A percentile compares a stretch with the other conserved stretches of the same genome.
Conservation (phyloP, 2,888 invertebrate species). For the Ornithoptera alexandrae region DNA sequence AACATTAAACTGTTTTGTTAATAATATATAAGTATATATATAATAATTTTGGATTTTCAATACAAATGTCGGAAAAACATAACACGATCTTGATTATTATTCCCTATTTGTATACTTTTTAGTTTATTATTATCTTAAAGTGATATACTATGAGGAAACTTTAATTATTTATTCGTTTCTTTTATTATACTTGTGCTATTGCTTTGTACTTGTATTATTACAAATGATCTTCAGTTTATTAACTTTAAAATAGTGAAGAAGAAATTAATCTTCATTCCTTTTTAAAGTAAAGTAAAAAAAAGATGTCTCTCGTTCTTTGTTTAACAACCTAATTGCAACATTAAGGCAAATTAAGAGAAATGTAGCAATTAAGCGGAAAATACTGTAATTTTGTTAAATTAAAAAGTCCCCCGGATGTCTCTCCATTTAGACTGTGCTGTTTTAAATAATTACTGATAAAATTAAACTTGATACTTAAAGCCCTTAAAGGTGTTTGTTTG, state of each 20-base stretch:
- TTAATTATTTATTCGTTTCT: no score
- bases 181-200: no score
- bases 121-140: no score
- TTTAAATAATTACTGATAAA: background rate
- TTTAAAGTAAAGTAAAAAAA: background rate
- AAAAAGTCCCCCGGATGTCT: background rate
- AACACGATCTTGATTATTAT: no score
- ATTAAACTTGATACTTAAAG: background rate
- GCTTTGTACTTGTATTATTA: background rate
- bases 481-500: background rate
- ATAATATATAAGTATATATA: no score
- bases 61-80: no score
- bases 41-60: no score
- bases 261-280: background rate
- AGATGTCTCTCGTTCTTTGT: constrained; percentile 16
- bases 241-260: constrained; percentile 1
- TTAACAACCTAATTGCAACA: constrained; percentile 24
- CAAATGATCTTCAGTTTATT: background rate
- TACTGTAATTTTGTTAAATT: constrained; percentile 17
- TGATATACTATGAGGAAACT: no score
- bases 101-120: no score
- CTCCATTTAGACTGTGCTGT: background rate
- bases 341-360: constrained; percentile 27
- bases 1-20: no score
- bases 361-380: constrained; percentile 21